A percentile compares a stretch with the other conserved stretches of the same genome.
phyloP scores from a whole-genome alignment of 2,888 invertebrate species.

The Lomographa bimaculata region DNA sequence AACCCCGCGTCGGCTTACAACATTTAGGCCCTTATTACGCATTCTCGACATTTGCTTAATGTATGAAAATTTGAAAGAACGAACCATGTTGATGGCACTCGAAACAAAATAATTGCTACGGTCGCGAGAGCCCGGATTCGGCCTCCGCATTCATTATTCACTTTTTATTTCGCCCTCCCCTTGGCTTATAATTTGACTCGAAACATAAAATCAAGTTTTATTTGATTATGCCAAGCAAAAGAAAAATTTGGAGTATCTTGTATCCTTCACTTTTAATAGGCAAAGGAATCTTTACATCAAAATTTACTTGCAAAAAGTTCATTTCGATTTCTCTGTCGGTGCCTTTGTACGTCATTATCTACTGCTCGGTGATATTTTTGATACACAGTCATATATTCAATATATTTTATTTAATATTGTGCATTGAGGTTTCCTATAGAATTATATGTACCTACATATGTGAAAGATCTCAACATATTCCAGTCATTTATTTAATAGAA shows the following conservation, averaged over 20 bases:
- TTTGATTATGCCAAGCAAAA: slow-evolving; percentile 76
- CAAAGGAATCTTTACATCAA: slow-evolving; percentile 56
- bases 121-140: slow-evolving; percentile 77
- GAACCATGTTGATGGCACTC: slow-evolving; percentile 82
- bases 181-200: slow-evolving; percentile 81
- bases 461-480: no score
- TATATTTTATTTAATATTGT: slow-evolving; percentile 10
- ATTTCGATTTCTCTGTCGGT: slow-evolving; percentile 45
- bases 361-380: slow-evolving; percentile 11
- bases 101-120: slow-evolving; percentile 83
- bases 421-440: no score
- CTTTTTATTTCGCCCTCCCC: slow-evolving; percentile 80
- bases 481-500: no score
- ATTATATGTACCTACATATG: no score
- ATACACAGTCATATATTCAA: slow-evolving; percentile 19
- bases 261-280: slow-evolving; percentile 71
- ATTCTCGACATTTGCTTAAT: slow-evolving; percentile 82
- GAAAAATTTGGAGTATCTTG: slow-evolving; percentile 66
- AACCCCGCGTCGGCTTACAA: slow-evolving; percentile 65
- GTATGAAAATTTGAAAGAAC: slow-evolving; percentile 82
- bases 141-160: slow-evolving; percentile 82
- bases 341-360: slow-evolving; percentile 28
- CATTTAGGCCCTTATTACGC: slow-evolving; percentile 78
- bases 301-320: slow-evolving; percentile 53
- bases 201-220: slow-evolving; percentile 83